These are phyloP conservation scores for Cecidostiba fungosa DNA, from an alignment of 2,888 invertebrate species.

Conservation along the genomic window DNA sequence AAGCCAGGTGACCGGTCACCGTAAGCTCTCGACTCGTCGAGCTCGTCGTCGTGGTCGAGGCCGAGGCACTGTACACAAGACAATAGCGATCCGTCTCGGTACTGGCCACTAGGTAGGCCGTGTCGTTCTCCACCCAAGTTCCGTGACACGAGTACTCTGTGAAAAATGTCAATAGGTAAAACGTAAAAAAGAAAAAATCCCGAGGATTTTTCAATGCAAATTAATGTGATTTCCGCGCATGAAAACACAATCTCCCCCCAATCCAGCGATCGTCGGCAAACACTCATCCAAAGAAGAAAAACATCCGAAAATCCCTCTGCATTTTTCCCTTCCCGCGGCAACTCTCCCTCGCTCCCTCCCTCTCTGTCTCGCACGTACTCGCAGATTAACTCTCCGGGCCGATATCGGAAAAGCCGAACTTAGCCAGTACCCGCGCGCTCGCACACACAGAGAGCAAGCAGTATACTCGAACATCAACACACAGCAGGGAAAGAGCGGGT, in stretches of 20 bases:
- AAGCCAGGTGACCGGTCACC: slow-evolving; percentile 77
- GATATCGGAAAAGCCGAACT: slow-evolving; percentile 19
- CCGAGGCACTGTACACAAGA: slow-evolving; percentile 76
- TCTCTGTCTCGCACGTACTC: background rate
- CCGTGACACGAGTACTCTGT: slow-evolving; percentile 89
- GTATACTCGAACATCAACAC: background rate
- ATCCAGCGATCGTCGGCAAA: background rate
- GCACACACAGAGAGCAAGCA: background rate
- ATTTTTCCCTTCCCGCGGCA: too few relatives aligned
- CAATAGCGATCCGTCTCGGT: slow-evolving; percentile 77
- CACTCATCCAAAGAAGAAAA: background rate
- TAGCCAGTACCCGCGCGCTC: background rate
- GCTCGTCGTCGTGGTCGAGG: slow-evolving; percentile 65
- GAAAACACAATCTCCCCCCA: background rate
- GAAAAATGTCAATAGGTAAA: slow-evolving; percentile 67
- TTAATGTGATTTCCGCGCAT: too few relatives aligned
- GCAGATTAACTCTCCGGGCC: slow-evolving; percentile 1
- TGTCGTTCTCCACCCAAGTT: slow-evolving; percentile 85
- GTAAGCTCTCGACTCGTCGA: slow-evolving; percentile 72
- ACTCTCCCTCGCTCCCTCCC: background rate
- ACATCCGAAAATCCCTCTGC: background rate
- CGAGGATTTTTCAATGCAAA: too few relatives aligned
- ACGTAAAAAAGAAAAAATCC: too few relatives aligned
- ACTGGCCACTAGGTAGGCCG: slow-evolving; percentile 85
- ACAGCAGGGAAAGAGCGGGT: background rate